Conservation (phyloP, 2,113 vertebrate species). For the Pelusios castaneus region DNA sequence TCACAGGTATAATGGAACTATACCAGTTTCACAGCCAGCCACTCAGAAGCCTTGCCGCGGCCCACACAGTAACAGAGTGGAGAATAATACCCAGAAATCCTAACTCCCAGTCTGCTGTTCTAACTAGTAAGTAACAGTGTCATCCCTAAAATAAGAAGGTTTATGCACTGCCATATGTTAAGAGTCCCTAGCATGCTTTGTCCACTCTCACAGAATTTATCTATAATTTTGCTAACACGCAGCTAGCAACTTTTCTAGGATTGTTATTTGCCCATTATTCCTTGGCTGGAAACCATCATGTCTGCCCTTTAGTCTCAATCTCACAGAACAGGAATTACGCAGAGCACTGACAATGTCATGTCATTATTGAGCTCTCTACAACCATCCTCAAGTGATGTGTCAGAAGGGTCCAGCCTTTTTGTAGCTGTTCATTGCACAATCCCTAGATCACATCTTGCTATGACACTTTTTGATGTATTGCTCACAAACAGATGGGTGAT, state of each 20-base stretch:
- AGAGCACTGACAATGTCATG: neutral
- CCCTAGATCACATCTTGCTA: neutral
- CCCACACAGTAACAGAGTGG: neutral
- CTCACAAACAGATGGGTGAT: neutral
- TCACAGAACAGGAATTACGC: fast-evolving
- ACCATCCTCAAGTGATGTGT: neutral
- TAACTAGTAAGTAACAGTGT: neutral
- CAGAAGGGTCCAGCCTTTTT: neutral
- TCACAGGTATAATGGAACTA: neutral
- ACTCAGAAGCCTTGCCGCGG: neutral
- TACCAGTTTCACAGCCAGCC: neutral
- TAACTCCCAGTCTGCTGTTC: neutral
- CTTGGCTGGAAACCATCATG: neutral
- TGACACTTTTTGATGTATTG: neutral
- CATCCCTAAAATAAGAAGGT: neutral
- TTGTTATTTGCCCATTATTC: neutral
- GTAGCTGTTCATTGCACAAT: neutral
- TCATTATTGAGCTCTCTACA: neutral
- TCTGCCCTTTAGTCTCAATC: fast-evolving
- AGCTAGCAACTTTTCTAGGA: fast-evolving
- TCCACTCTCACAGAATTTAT: neutral
- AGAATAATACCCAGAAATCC: fast-evolving
- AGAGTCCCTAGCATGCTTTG: fast-evolving
- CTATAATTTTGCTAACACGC: neutral
- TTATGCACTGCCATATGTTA: neutral